These are phyloP conservation scores for Callyntrura sp. DNA, from an alignment of 2,888 invertebrate species.

Conservation along the genomic window DNA sequence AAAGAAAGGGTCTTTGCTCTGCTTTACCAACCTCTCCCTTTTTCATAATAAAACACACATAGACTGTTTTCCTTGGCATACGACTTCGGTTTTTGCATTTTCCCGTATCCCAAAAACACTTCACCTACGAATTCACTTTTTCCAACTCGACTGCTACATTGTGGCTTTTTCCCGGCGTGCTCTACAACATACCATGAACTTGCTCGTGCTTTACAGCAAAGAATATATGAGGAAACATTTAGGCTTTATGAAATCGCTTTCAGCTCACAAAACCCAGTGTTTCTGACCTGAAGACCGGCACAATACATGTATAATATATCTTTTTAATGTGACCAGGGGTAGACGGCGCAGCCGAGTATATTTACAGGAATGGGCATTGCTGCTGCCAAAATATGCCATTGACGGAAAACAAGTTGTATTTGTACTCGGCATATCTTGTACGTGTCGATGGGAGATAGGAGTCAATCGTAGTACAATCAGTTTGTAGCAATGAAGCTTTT, in stretches of 20 bases:
- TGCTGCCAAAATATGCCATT: conserved; percentile 44
- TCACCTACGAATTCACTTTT: not conserved
- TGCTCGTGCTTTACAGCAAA: not conserved
- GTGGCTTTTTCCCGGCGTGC: not conserved
- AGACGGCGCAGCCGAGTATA: not conserved
- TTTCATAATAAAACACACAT: not conserved
- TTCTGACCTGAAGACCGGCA: conserved; percentile 28
- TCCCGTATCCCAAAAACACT: not conserved
- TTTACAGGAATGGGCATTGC: conserved; percentile 15
- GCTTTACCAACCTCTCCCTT: not conserved
- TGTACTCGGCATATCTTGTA: conserved; percentile 55
- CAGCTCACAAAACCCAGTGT: conserved; percentile 53
- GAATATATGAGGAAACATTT: not conserved
- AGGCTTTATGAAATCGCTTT: conserved; percentile 61
- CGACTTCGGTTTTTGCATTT: not conserved
- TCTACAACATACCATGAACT: not conserved
- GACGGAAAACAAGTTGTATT: conserved; percentile 57
- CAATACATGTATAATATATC: conserved; percentile 53
- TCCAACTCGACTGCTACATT: not conserved
- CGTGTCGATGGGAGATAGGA: conserved; percentile 66
- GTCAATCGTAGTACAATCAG: conserved; percentile 71
- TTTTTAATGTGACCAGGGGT: conserved; percentile 47
- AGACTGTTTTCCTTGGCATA: not conserved
- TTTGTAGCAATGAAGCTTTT: conserved; percentile 39
- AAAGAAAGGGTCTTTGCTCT: conserved; percentile 46